phyloP scores from a whole-genome alignment of 2,797 vertebrate genomes.

The Rhabdophis nuchalis region DNA sequence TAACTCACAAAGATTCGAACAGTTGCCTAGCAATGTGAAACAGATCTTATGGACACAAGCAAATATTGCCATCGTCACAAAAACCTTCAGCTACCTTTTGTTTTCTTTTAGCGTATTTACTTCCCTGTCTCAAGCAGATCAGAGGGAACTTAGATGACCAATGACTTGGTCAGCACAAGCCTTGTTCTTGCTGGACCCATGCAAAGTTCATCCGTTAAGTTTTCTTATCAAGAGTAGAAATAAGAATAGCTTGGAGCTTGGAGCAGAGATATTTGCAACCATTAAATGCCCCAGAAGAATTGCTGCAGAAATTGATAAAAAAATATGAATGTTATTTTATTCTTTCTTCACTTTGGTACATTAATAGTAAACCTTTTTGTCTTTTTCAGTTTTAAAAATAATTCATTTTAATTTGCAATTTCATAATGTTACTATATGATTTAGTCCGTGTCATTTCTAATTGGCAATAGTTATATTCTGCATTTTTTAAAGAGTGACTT shows the following conservation, averaged over 20 bases:
- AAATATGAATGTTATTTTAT: not conserved
- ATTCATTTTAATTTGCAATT: not conserved
- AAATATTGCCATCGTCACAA: not conserved
- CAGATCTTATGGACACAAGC: constrained; percentile 12
- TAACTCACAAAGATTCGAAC: not conserved
- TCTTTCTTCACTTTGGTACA: not conserved
- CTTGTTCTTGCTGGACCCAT: not conserved
- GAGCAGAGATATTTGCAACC: not conserved
- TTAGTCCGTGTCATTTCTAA: not conserved
- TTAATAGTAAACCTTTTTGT: not conserved
- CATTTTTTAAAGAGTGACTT: not conserved
- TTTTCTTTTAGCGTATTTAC: not conserved
- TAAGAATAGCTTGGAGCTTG: not conserved
- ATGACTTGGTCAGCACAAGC: no score
- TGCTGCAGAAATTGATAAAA: not conserved
- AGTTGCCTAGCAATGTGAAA: constrained; percentile 19
- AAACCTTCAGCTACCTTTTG: not conserved
- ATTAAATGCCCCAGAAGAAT: not conserved
- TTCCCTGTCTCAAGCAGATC: not conserved
- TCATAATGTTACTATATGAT: not conserved
- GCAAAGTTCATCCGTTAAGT: not conserved
- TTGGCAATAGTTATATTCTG: not conserved
- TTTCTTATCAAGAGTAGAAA: not conserved
- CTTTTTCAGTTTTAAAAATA: not conserved
- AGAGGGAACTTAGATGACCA: not conserved